Evolutionary conservation across 2,797 vertebrate species (phyloP).

Genomic region (Coreius guichenoti): DNA sequence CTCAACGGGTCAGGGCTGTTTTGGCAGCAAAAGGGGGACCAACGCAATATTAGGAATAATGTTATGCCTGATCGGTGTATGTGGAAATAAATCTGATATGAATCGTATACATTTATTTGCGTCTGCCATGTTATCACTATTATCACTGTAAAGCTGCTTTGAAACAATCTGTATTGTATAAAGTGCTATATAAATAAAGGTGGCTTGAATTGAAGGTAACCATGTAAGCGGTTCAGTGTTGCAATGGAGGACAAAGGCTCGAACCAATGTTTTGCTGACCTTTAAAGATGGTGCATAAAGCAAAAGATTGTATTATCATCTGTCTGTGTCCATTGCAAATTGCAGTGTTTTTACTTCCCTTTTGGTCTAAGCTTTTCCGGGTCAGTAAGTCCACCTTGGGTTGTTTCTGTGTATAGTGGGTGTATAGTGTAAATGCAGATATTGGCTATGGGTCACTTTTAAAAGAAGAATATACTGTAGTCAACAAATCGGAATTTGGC

Average conservation of each 20-base stretch:
- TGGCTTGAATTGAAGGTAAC: too few species aligned
- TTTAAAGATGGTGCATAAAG: neutral
- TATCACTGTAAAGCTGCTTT: too few species aligned
- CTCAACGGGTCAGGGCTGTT: too few species aligned
- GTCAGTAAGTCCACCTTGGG: neutral
- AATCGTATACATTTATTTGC: neutral
- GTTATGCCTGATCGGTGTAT: too few species aligned
- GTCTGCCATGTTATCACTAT: neutral
- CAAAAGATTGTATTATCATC: neutral
- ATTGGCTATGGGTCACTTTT: neutral
- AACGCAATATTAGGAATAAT: too few species aligned
- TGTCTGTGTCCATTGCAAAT: neutral
- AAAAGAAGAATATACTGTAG: neutral
- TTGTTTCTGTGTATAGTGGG: neutral
- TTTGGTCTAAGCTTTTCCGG: neutral
- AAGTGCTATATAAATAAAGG: too few species aligned
- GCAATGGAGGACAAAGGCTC: neutral
- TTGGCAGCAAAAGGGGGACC: too few species aligned
- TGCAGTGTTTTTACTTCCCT: neutral
- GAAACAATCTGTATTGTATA: too few species aligned
- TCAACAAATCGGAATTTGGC: neutral
- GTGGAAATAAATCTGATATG: neutral
- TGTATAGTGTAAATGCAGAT: neutral
- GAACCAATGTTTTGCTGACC: neutral
- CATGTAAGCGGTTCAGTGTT: too few species aligned